Base-by-base conservation (phyloP, 1,140 invertebrate genomes). In the Liolophura sinensis region DNA sequence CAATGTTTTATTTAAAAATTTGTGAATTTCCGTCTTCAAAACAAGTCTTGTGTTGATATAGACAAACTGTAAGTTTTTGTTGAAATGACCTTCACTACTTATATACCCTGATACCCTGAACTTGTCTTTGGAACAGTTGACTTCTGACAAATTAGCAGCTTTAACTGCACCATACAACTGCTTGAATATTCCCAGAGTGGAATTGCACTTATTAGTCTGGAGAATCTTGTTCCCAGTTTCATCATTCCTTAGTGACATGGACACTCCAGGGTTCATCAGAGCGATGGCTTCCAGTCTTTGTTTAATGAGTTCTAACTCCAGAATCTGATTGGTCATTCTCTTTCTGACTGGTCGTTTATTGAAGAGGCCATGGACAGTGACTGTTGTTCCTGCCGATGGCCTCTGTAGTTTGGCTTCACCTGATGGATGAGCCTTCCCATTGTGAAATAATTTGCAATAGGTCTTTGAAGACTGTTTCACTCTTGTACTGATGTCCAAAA, bases 171-270 rank as follows among this genome's bases (percentile, higher is more conserved):
- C 83, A 82, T 87, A 89, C 40, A 90, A 64, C 65, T 80, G 78
- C 25, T 76, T 70, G 63, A 90, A 86, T 15, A 87, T 86, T 69
- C 86, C 78, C 46, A 87, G 73, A 40, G 88, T 77, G 67, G 87
- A 82, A 68, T 78, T 81, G 60, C 84, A 84, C 80, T 88, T 89
- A 24, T 84, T 84, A 20, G 87, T 86, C 72, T 88, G 85, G 20
- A 90, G 80, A 46, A 89, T 66, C 22, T 89, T 83, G 68, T 86
- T 82, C 50, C 87, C 87, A 50, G 79, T 86, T 16, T 73, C 75
- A 78, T 91, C 89, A 83, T 91, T 88, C 73, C 88, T 81, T 48
- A 91, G 78, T 67, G 86, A 88, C 65, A 91, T 82, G 49, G 88
- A 89, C 20, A 87, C 69, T 47, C 83, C 75, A 49, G 86, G 86